These are phyloP conservation scores for Heterotilapia buettikoferi DNA, from an alignment of 2,113 vertebrate genomes.

Conservation along the genomic window DNA sequence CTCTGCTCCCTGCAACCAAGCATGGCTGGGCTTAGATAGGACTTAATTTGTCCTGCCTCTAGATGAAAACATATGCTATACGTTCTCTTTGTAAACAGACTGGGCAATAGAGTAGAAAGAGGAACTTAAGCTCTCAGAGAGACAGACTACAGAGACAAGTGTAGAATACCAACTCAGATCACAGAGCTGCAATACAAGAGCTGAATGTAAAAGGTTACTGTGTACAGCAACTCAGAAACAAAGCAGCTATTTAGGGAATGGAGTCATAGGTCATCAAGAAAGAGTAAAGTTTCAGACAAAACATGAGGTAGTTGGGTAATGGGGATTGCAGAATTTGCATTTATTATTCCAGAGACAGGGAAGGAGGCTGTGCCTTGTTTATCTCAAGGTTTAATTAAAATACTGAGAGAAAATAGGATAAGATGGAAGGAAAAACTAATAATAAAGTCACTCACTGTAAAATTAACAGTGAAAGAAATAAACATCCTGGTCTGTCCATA, in stretches of 20 bases:
- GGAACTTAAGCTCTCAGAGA: slow-evolving; percentile 18
- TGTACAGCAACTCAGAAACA: background rate
- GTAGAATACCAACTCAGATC: slow-evolving; percentile 34
- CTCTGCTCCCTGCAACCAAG: background rate
- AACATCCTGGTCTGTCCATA: background rate
- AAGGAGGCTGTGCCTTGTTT: background rate
- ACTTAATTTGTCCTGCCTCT: slow-evolving; percentile 40
- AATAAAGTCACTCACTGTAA: background rate
- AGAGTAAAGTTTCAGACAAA: background rate
- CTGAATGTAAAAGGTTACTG: slow-evolving; percentile 34
- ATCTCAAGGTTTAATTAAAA: background rate
- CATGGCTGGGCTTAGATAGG: slow-evolving; percentile 27
- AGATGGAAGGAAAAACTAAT: background rate
- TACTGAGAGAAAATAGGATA: background rate
- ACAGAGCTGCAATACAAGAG: slow-evolving; percentile 9
- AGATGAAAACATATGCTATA: slow-evolving; percentile 44
- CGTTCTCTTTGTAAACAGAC: slow-evolving; percentile 33
- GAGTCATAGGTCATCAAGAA: background rate
- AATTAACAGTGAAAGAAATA: background rate
- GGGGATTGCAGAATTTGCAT: background rate
- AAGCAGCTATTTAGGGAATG: background rate
- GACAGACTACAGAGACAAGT: background rate
- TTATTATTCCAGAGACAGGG: background rate
- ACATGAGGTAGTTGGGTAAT: background rate
- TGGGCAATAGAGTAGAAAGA: slow-evolving; percentile 28